phyloP scores from a whole-genome alignment of 1,140 invertebrate genomes.

The Phenacoccus solenopsis region DNA sequence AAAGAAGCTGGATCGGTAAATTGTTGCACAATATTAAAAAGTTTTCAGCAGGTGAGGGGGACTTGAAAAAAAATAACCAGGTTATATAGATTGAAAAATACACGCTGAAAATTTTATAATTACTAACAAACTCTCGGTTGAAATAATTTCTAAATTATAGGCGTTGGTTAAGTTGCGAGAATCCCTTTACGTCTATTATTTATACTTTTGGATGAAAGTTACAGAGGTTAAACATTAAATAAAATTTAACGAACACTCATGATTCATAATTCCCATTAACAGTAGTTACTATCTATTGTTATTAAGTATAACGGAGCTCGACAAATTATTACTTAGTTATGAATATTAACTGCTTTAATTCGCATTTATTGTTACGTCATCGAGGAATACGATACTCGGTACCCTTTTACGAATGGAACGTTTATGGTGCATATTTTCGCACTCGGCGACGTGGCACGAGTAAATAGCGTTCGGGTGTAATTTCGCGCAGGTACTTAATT shows the following conservation, averaged over 20 bases:
- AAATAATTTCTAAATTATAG: slow-evolving; percentile 11
- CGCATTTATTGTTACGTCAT: slow-evolving; percentile 10
- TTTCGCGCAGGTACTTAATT: too few species aligned
- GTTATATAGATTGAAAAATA: neutral
- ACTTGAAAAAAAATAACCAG: neutral
- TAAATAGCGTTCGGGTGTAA: too few species aligned
- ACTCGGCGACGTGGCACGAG: too few species aligned
- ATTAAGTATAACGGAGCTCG: neutral
- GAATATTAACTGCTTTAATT: slow-evolving; percentile 13
- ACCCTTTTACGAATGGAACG: too few species aligned
- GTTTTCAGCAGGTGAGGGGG: too few species aligned
- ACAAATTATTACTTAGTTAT: slow-evolving; percentile 11
- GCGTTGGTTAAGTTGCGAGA: neutral
- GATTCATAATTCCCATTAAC: slow-evolving; percentile 15
- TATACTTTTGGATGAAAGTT: slow-evolving; percentile 6
- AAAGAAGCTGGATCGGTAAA: too few species aligned
- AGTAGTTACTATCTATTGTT: neutral
- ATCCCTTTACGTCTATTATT: slow-evolving; percentile 8
- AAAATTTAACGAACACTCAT: slow-evolving; percentile 6
- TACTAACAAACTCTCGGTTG: neutral
- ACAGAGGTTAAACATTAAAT: neutral
- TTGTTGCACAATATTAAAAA: too few species aligned
- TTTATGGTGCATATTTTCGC: too few species aligned
- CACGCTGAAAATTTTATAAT: neutral
- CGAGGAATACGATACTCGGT: neutral